Conservation (phyloP, 2,113 vertebrate species). For the Argyrosomus japonicus region DNA sequence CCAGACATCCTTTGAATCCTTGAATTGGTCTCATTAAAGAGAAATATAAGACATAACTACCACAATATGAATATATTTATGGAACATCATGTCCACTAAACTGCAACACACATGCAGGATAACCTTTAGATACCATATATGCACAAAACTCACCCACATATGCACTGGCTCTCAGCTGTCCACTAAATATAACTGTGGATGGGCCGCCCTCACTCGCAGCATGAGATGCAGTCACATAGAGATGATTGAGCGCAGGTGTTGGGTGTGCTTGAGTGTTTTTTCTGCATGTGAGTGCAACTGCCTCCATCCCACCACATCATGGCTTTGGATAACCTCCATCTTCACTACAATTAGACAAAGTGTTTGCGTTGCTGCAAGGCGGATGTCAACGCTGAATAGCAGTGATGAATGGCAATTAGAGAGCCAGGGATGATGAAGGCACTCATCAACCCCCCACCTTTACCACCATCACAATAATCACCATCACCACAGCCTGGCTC, state of each 20-base stretch:
- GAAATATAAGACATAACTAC: neutral
- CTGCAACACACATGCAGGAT: neutral
- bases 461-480: slow-evolving; percentile 21
- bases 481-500: neutral
- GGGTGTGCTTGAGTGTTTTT: neutral
- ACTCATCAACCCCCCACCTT: slow-evolving; percentile 24
- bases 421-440: slow-evolving; percentile 34
- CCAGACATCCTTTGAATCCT: neutral
- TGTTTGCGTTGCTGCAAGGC: slow-evolving; percentile 10
- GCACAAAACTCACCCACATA: neutral
- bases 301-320: neutral
- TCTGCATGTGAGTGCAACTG: neutral
- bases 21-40: neutral
- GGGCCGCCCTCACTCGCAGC: neutral
- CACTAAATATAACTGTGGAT: neutral
- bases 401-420: slow-evolving; percentile 39
- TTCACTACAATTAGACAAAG: slow-evolving; percentile 49
- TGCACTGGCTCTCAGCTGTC: neutral
- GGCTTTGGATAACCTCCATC: slow-evolving; percentile 39
- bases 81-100: neutral
- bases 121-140: neutral
- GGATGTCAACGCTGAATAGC: slow-evolving; percentile 11
- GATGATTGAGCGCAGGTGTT: slow-evolving; percentile 21
- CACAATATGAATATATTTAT: neutral
- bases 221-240: neutral